These are phyloP conservation scores for Chrysolina oricalcia DNA, from an alignment of 2,888 invertebrate genomes.

Conservation along the genomic window DNA sequence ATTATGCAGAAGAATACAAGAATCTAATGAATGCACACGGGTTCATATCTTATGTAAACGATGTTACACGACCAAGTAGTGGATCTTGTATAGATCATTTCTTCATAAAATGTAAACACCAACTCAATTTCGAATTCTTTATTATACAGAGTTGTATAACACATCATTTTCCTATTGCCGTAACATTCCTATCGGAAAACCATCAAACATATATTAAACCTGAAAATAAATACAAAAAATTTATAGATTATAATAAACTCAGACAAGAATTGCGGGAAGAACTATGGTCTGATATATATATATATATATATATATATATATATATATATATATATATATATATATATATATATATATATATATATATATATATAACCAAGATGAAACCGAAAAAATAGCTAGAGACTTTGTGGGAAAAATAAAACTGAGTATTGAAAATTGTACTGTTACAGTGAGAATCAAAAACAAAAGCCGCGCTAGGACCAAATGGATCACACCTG, in stretches of 20 bases:
- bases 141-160: conserved; percentile 19
- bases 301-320: conserved; percentile 18
- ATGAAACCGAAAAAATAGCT: neutral
- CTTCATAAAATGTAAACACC: too few relatives aligned
- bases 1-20: too few relatives aligned
- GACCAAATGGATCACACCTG: conserved; percentile 16
- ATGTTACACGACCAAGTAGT: too few relatives aligned
- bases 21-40: too few relatives aligned
- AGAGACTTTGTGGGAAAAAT: neutral
- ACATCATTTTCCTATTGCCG: conserved; percentile 13
- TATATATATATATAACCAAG: conserved; percentile 12
- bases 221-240: neutral
- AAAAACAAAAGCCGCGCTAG: conserved; percentile 16
- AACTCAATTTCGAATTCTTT: neutral
- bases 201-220: neutral
- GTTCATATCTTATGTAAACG: too few relatives aligned
- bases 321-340: conserved; percentile 9
- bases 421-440: conserved; percentile 4
- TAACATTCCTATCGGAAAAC: conserved; percentile 5
- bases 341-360: conserved; percentile 16
- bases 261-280: conserved; percentile 5
- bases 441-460: neutral
- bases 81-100: too few relatives aligned
- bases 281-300: conserved; percentile 11
- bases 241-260: neutral